Evolutionary conservation across 2,797 vertebrate species (phyloP).

Genomic region (Lagorchestes hirsutus): DNA sequence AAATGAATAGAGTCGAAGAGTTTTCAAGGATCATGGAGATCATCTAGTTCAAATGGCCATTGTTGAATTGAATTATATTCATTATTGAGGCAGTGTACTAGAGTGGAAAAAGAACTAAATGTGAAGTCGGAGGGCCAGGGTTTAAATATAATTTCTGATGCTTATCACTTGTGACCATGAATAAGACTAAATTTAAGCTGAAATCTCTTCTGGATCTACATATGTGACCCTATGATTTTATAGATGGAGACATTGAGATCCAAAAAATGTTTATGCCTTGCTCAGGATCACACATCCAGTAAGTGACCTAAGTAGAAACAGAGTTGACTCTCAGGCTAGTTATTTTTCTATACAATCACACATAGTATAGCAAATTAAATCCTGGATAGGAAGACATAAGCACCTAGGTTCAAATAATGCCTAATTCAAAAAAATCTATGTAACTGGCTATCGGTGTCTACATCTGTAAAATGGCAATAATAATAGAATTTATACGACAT

Average conservation of each 20-base stretch:
- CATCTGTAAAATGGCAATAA: background rate
- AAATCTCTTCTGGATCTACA: background rate
- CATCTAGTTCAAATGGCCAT: background rate
- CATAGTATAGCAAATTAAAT: background rate
- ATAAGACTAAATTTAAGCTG: background rate
- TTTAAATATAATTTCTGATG: background rate
- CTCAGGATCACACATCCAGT: too few species aligned
- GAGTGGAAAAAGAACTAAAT: background rate
- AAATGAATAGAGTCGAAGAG: background rate
- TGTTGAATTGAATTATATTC: background rate
- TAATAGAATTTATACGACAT: background rate
- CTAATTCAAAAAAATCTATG: background rate
- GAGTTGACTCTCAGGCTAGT: too few species aligned
- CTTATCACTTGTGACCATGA: background rate
- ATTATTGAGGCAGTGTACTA: background rate
- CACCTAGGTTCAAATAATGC: background rate
- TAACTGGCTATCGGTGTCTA: background rate
- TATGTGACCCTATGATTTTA: background rate
- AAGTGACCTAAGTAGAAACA: too few species aligned
- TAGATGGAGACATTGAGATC: too few species aligned
- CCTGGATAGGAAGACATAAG: background rate
- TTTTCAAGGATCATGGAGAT: background rate
- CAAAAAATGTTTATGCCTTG: too few species aligned
- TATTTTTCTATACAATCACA: background rate
- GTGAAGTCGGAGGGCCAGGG: background rate